Base-by-base conservation (phyloP, 1,140 invertebrate genomes). In the Zaprionus ghesquierei region DNA sequence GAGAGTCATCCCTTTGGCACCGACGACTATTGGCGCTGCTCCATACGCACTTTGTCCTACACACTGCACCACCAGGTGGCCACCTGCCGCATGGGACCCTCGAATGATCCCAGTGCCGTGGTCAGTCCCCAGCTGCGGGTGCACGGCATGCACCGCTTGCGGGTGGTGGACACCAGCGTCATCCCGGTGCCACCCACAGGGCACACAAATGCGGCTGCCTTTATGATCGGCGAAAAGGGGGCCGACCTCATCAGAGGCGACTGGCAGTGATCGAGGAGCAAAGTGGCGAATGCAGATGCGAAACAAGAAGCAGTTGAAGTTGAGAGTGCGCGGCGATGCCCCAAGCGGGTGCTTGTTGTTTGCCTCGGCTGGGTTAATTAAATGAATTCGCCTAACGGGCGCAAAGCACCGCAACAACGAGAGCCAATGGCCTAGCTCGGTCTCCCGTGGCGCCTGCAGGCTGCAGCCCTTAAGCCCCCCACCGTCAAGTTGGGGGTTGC, bases 211-310 rank as follows among this genome's bases (percentile, higher is more conserved):
- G 95, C 95, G 2, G 94, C 94, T 0, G 94, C 95, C 8, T 94
- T 94, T 63, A 98, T 98, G 97, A 95, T 98, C 58, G 97, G 95
- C 0, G 97, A 98, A 92, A 98, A 97, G 92, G 96, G 94, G 0
- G 94, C 97, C 0, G 96, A 98, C 92, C 93, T 98, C 92, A 96
- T 98, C 31, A 95, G 95, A 78, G 91, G 91, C 31, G 91, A 93
- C 29, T 95, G 95, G 94, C 96, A 95, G 85, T 84, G 77, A 35
- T 77, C 90, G 0, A 41, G 3, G 3, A 46, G 0, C 13, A 33
- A 6, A n/a, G 12, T 25, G 15, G 58, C 18, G n/a, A n/a, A 38
- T n/a, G n/a, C n/a, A n/a, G n/a, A n/a, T n/a, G n/a, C n/a, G n/a
- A n/a, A n/a, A n/a, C n/a, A n/a, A n/a, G n/a, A n/a, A n/a, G n/a